phyloP scores from a whole-genome alignment of 2,888 invertebrate genomes.

The Xanthia togata region DNA sequence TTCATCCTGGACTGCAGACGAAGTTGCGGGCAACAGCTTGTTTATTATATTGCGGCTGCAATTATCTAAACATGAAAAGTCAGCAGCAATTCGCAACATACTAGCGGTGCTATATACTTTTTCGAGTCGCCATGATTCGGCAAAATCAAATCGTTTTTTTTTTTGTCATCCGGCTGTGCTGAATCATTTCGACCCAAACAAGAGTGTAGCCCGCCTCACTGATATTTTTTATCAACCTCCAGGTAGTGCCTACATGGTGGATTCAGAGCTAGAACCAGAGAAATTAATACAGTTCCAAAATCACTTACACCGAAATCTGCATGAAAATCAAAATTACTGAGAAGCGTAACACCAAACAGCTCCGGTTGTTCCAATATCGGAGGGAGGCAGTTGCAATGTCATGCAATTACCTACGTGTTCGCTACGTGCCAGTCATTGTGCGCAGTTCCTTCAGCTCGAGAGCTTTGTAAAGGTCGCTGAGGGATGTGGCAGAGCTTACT shows the following conservation, averaged over 20 bases:
- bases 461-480: constrained; percentile 46
- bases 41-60: neutral
- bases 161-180: neutral
- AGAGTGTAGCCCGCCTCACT: neutral
- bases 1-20: too few relatives aligned
- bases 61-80: neutral
- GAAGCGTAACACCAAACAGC: constrained; percentile 23
- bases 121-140: neutral
- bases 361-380: constrained; percentile 48
- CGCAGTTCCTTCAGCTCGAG: constrained; percentile 53
- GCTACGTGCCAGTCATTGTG: constrained; percentile 56
- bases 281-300: neutral
- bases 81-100: neutral
- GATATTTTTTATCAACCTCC: neutral
- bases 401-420: constrained; percentile 66
- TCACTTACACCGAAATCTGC: constrained; percentile 6
- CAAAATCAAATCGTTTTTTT: neutral
- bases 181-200: neutral
- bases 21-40: too few relatives aligned
- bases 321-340: constrained; percentile 48
- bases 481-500: constrained; percentile 33
- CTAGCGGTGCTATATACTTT: neutral
- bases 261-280: neutral
- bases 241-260: neutral
- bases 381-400: constrained; percentile 62